Evolutionary conservation across 2,113 vertebrate species (phyloP), one percentile per base, ranked within the genome.

Genomic region (Semnornis frantzii): DNA sequence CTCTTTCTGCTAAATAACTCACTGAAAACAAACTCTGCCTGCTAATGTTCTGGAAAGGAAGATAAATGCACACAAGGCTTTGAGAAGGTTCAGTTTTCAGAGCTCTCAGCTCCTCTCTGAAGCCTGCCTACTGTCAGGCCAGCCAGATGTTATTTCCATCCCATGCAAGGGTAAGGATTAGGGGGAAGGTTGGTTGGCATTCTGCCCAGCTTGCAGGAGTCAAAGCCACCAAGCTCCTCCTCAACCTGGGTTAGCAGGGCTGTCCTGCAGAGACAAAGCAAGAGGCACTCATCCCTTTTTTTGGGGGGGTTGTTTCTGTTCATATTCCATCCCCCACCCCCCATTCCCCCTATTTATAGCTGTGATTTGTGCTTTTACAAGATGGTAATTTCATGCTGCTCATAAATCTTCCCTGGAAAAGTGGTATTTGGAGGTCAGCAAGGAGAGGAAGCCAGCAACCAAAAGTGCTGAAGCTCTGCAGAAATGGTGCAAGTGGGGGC

Each of bases 321-420:
- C 65, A 2, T 59, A 58, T 83, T 25, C 91, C 42, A 39, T 44
- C 42, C 42, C 42, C 42, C 15, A 15, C 42, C 42, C 42, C 42
- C 15, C 42, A 44, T 10, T 18, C 5, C n/a, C 52, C 39, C 96
- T 96, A 90, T 96, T 97, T 94, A 96, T 78, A 96, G 94, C 70
- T 2, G 15, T 4, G 70, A 74, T 74, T 4, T 34, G 59, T 37
- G 82, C 82, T 94, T 71, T 68, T 82, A 69, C 92, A 86, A 74
- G 85, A 85, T 2, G 73, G 78, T 39, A 71, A 96, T 92, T 96
- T 83, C 89, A 23, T 15, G 55, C 90, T 80, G 33, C 87, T 86
- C 92, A 34, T 85, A 82, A 92, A 93, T 92, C 90, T 83, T 46
- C 12, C 73, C 59, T 76, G 92, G 78, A 85, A 74, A 91, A 73